Evolutionary conservation across 2,797 vertebrate genomes (phyloP), one percentile per base, ranked within the genome.

Genomic region (Poecilia gillii): DNA sequence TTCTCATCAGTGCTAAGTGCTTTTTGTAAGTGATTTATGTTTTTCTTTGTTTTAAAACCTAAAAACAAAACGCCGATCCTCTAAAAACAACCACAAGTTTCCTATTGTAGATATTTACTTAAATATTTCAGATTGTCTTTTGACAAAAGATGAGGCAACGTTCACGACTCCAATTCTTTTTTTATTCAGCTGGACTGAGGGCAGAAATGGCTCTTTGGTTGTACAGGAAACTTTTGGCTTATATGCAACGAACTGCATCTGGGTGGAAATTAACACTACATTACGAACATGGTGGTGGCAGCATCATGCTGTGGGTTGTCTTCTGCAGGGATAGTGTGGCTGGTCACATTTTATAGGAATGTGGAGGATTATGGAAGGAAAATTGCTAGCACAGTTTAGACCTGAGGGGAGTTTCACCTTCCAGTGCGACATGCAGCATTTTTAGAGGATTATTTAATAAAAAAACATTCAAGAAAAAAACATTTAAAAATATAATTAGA

Each of bases 291-390:
- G 64, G 33, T 23, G 36, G 64, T n/a, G 39, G 39, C 39, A 70
- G 66, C 66, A 70, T 70, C 66, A 70, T 70, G 66, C 66, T 70
- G 39, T 70, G 66, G 66, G 66, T 66, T 23, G 62, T 66, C 62
- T 66, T 18, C 59, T 33, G 59, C 14, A 33, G 28, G 28, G 13
- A 33, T 4, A 31, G 4, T 14, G 28, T 33, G 16, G 13, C 57
- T 62, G 57, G 28, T 62, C 31, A 18, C 13, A 33, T 62, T 62
- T 33, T 6, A 18, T 1, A 66, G 18, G 16, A 66, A 39, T 8
- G 11, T 23, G 62, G 33, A 66, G 7, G 16, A 23, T 64, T 66
- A 20, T 66, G 6, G 62, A 39, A 39, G 7, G 8, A 39, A 39
- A 66, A 7, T 18, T 66, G 6, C 18, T 66, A 0, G 39, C 20